Evolutionary conservation across 1,140 invertebrate species (phyloP), one percentile per base, ranked within the genome.

Genomic region (Cherax destructor): DNA sequence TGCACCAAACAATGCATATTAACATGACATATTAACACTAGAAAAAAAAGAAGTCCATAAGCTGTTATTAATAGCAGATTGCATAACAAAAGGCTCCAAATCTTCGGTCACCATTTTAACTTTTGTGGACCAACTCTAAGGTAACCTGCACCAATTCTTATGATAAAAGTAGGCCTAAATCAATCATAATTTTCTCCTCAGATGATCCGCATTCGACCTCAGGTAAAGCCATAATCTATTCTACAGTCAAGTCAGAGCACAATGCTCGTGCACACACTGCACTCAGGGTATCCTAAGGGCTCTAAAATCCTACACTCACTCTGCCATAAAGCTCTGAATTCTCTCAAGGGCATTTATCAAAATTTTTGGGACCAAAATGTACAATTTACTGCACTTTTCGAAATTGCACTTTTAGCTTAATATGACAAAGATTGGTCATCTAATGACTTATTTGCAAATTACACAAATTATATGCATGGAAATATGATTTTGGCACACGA

Each of bases 151-250:
- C 81, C 41, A 52, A 61, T 52, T 85, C 59, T 83, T 69, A 47
- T 59, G 21, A 72, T 77, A 59, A 76, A 77, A 79, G 77, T 85
- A 85, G 83, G 83, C 74, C 74, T 91, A 78, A 85, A 85, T 50
- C 89, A 49, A 89, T 56, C 56, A 79, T 86, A 61, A 85, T 91
- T 91, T 91, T 78, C 61, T 85, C 89, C 89, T 91, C 89, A 91
- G 89, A 91, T 91, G 89, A 91, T 16, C 89, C 81, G 89, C 89
- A 91, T 91, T 91, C 89, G 76, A 91, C 89, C 74, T 30, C 89
- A 91, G 89, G 89, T 91, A 91, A 91, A 85, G 81, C 69, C 65
- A 80, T 76, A 61, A 89, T 47, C n/a, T 56, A 72, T 88, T 83
- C 79, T 56, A 81, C 49, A 52, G 74, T 86, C 72, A 74, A 74